Evolutionary conservation across 2,888 invertebrate genomes (phyloP).

Genomic region (Coleophora deauratella): DNA sequence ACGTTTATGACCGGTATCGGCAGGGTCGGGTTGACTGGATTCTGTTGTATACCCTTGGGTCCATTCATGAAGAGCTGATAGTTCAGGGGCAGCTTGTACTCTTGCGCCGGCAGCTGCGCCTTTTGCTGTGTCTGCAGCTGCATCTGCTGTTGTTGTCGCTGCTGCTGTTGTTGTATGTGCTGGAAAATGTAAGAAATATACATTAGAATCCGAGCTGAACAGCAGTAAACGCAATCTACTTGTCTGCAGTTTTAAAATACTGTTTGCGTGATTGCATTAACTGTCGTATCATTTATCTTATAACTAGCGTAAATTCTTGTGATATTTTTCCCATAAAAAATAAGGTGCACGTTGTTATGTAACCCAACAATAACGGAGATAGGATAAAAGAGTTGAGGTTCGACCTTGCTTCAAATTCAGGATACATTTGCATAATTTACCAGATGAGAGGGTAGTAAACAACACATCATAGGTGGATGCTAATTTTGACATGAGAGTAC

Average conservation of each 20-base stretch:
- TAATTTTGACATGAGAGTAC: too few species aligned
- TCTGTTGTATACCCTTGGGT: constrained; percentile 25
- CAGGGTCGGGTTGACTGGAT: constrained; percentile 27
- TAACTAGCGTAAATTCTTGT: too few species aligned
- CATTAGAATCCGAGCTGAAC: too few species aligned
- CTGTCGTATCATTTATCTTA: too few species aligned
- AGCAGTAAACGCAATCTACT: too few species aligned
- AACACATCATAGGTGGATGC: too few species aligned
- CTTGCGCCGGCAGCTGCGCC: constrained; percentile 21
- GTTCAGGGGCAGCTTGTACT: constrained; percentile 27
- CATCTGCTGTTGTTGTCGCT: too few species aligned
- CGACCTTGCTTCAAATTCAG: constrained; percentile 31
- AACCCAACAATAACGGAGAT: constrained; percentile 11
- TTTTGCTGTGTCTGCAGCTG: too few species aligned
- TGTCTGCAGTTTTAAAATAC: too few species aligned
- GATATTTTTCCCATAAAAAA: background rate
- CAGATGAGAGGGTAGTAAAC: background rate
- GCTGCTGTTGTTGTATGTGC: too few species aligned
- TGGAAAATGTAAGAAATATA: too few species aligned
- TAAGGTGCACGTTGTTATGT: constrained; percentile 33
- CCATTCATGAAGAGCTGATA: constrained; percentile 36
- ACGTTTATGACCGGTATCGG: constrained; percentile 50
- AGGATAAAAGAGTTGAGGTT: constrained; percentile 32
- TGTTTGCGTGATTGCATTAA: too few species aligned
- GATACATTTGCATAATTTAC: constrained; percentile 16